phyloP scores from a whole-genome alignment of 2,888 invertebrate genomes.

The Invenusta paracnida region DNA sequence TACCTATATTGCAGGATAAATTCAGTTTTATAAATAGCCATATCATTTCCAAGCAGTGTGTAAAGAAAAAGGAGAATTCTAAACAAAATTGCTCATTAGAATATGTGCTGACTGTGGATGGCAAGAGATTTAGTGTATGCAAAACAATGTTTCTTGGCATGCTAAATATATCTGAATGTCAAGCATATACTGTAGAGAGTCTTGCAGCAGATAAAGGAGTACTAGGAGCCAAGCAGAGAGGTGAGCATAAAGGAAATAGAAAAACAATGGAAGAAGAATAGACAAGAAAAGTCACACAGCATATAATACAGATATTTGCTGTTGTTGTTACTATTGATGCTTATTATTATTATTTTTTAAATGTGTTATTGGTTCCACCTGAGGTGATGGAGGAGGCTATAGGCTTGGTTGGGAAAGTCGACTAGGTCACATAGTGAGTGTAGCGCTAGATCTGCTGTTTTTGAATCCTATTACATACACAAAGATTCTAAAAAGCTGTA shows the following conservation, averaged over 20 bases:
- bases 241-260: not conserved
- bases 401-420: too few relatives aligned
- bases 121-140: constrained; percentile 13
- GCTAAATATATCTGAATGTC: constrained; percentile 14
- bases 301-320: constrained; percentile 5
- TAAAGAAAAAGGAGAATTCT: not conserved
- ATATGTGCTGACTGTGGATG: constrained; percentile 19
- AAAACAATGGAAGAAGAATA: not conserved
- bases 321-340: too few relatives aligned
- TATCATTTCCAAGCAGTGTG: not conserved
- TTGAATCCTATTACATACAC: not conserved
- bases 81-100: constrained; percentile 9
- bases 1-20: constrained; percentile 12
- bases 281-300: not conserved
- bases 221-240: not conserved
- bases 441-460: too few relatives aligned
- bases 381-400: too few relatives aligned
- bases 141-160: constrained; percentile 13
- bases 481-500: constrained; percentile 4
- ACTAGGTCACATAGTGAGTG: too few relatives aligned
- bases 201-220: not conserved
- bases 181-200: constrained; percentile 3
- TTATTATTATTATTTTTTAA: too few relatives aligned
- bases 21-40: not conserved
- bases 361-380: too few relatives aligned